These are phyloP conservation scores for Eolophus roseicapilla DNA, from an alignment of 2,113 vertebrate species.

Conservation along the genomic window DNA sequence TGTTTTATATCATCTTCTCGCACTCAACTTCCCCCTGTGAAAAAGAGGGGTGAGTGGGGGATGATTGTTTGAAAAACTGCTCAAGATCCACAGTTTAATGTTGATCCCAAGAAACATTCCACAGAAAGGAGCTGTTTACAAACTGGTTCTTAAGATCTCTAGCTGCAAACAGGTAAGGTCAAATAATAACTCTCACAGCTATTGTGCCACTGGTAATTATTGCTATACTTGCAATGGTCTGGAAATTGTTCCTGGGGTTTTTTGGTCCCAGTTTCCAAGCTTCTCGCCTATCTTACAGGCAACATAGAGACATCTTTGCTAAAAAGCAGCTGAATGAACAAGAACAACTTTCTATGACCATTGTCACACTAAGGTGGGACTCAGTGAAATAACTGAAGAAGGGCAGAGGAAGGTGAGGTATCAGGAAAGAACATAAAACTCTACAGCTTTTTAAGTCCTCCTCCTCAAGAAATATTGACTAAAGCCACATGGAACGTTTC, in stretches of 20 bases:
- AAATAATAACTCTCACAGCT: slow-evolving; percentile 73
- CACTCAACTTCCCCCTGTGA: neutral
- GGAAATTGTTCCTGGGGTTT: slow-evolving; percentile 56
- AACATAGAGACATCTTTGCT: neutral
- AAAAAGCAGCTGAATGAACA: neutral
- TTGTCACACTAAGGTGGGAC: neutral
- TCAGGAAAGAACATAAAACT: neutral
- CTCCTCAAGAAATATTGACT: slow-evolving; percentile 64
- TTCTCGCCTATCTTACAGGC: slow-evolving; percentile 8
- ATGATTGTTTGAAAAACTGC: neutral
- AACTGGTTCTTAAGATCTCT: slow-evolving; percentile 69
- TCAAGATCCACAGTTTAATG: neutral
- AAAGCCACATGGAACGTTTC: slow-evolving; percentile 46
- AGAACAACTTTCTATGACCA: neutral
- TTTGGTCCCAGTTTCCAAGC: neutral
- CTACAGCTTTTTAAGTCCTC: neutral
- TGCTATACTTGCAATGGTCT: slow-evolving; percentile 34
- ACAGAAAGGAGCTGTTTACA: slow-evolving; percentile 53
- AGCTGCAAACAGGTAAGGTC: slow-evolving; percentile 53
- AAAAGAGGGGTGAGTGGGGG: neutral
- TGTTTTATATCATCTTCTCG: neutral
- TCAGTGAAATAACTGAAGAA: neutral
- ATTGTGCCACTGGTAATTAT: slow-evolving; percentile 80
- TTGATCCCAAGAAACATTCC: neutral
- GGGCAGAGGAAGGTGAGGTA: neutral